These are phyloP conservation scores for Tromatobia lineatoria DNA, from an alignment of 2,888 invertebrate genomes.

Conservation along the genomic window DNA sequence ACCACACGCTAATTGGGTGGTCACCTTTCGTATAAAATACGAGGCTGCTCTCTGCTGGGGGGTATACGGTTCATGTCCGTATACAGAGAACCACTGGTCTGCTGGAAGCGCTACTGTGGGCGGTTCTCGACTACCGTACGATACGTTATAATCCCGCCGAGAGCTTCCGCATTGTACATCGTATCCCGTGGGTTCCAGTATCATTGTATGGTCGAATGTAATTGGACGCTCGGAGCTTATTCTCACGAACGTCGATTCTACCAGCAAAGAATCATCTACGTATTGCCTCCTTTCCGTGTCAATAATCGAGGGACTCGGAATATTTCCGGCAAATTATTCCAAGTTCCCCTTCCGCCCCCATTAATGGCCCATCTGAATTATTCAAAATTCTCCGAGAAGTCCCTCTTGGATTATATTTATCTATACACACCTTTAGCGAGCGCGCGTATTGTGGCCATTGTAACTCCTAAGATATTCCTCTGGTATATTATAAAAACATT, in stretches of 20 bases:
- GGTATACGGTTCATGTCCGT: background rate
- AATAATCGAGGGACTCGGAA: no score
- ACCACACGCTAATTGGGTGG: slow-evolving; percentile 52
- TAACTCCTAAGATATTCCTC: no score
- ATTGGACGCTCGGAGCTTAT: slow-evolving; percentile 60
- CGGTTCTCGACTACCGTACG: slow-evolving; percentile 20
- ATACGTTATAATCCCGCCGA: slow-evolving; percentile 46
- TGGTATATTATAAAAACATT: no score
- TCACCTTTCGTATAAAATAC: slow-evolving; percentile 41
- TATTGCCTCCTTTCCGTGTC: no score
- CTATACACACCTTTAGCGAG: no score
- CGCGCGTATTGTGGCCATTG: no score
- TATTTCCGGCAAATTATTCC: no score
- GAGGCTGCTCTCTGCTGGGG: slow-evolving; percentile 21
- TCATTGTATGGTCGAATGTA: slow-evolving; percentile 55
- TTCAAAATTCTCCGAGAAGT: no score
- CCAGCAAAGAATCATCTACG: background rate
- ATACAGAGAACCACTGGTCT: slow-evolving; percentile 16
- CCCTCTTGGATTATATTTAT: no score
- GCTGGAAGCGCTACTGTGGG: background rate
- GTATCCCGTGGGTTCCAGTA: slow-evolving; percentile 63
- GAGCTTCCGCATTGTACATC: slow-evolving; percentile 56
- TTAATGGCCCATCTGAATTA: no score
- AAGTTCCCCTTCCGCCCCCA: no score
- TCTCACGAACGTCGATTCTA: slow-evolving; percentile 10